phyloP scores from a whole-genome alignment of 2,888 invertebrate genomes.

The Limnephilus auricula region DNA sequence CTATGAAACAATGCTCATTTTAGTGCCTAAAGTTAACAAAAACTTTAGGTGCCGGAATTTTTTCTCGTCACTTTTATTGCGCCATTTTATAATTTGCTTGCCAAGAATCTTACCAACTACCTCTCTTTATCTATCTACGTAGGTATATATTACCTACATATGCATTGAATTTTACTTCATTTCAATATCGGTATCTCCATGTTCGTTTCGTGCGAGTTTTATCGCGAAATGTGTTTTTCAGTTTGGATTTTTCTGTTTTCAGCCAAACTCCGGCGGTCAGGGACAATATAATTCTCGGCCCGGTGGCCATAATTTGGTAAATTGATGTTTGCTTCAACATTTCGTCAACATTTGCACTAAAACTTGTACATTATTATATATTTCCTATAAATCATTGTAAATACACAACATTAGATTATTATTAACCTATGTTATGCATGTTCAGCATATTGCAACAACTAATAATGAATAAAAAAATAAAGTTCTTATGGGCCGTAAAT shows the following conservation, averaged over 20 bases:
- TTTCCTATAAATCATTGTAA: background rate
- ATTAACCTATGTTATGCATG: background rate
- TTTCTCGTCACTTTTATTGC: too few species aligned
- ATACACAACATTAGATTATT: conserved; percentile 5
- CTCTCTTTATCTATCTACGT: background rate
- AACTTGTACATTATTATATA: background rate
- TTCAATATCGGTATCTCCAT: background rate
- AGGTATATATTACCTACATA: background rate
- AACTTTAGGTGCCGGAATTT: background rate
- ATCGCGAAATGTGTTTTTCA: background rate
- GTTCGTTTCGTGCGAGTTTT: background rate
- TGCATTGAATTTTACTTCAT: background rate
- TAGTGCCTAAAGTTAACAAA: too few species aligned
- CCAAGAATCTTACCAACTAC: background rate
- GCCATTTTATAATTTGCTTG: too few species aligned
- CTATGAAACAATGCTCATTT: too few species aligned
- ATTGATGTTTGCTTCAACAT: conserved; percentile 29
- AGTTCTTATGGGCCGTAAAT: background rate
- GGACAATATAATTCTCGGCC: conserved; percentile 30
- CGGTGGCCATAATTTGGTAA: conserved; percentile 39
- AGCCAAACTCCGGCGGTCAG: conserved; percentile 25
- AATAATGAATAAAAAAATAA: background rate
- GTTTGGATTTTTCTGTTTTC: conserved; percentile 33
- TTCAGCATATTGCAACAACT: background rate
- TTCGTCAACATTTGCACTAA: background rate